A percentile compares a stretch with the other conserved stretches of the same genome.
Conservation (phyloP, 2,888 invertebrate species). For the Lasioglossum villosulum region DNA sequence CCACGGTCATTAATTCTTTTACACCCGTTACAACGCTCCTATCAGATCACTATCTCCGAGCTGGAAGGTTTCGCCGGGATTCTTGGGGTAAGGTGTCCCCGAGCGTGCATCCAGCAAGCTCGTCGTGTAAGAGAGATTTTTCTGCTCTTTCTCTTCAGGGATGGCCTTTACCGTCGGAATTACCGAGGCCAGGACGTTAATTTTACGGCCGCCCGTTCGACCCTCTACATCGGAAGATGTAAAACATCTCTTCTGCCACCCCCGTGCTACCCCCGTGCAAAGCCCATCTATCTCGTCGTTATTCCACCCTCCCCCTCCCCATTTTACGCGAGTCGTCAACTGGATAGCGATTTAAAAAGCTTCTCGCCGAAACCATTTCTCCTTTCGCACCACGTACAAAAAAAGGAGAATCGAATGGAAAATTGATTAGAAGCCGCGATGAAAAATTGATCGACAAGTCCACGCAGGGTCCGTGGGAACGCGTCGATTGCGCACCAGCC, state of each 20-base stretch:
- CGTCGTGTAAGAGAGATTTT: neutral
- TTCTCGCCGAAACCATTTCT: neutral
- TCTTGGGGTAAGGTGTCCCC: neutral
- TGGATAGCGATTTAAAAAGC: neutral
- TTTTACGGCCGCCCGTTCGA: neutral
- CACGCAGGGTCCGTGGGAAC: neutral
- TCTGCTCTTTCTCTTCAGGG: neutral
- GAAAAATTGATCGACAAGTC: neutral
- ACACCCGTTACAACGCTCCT: neutral
- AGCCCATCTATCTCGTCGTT: neutral
- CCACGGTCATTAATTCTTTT: neutral
- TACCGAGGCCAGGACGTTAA: neutral
- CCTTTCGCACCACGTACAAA: neutral
- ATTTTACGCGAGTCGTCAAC: neutral
- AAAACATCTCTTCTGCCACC: neutral
- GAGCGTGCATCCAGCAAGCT: neutral
- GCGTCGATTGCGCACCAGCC: neutral
- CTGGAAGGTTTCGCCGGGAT: neutral
- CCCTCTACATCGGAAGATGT: neutral
- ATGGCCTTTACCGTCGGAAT: neutral
- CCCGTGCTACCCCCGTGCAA: too few relatives aligned
- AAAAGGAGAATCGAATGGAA: neutral
- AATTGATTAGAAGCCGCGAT: constrained; percentile 2
- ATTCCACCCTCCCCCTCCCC: neutral
- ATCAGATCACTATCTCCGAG: neutral